Evolutionary conservation across 2,888 invertebrate species (phyloP), one percentile per base, ranked within the genome.

Genomic region (Apotomis capreana): DNA sequence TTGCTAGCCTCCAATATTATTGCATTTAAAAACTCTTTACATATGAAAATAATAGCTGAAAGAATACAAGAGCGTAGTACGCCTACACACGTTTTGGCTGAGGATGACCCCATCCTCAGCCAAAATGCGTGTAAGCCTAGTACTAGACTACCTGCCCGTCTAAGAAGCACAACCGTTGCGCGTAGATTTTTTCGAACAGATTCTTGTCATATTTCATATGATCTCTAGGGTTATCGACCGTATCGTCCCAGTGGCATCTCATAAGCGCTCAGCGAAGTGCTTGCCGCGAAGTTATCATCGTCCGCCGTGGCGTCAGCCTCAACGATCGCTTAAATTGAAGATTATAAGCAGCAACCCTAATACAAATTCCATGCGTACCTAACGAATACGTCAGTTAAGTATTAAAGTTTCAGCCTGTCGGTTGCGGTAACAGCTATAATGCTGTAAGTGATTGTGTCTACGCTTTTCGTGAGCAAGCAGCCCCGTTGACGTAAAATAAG

Each of bases 401-500:
- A 62, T 67, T 67, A 57, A 67, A 5, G 40, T 15, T 62, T 49
- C 67, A 61, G 68, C 52, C 57, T 58, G 62, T 68, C 71, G 57
- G 62, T 67, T 54, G 44, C 55, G 46, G 49, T 37, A 70, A 64
- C 64, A n/a, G 54, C 54, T 52, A 61, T 69, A 62, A 72, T 64
- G 60, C 37, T 57, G 49, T 68, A 69, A 78, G 79, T 85, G 85
- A 89, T 87, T 85, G 87, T 88, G 88, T 82, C 78, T 78, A 78
- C 75, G 79, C 79, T 82, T 82, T 87, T 79, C 90, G 89, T 89
- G 88, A 84, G 84, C 80, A 79, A 82, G 86, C 83, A 83, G 84
- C 82, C 76, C 78, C 76, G 82, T 79, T 81, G 81, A 84, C 86
- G 87, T 88, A 85, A 87, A 88, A 87, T 88, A 90, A 89, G 87